Evolutionary conservation across 2,888 invertebrate genomes (phyloP).

Genomic region (Clivina fossor): DNA sequence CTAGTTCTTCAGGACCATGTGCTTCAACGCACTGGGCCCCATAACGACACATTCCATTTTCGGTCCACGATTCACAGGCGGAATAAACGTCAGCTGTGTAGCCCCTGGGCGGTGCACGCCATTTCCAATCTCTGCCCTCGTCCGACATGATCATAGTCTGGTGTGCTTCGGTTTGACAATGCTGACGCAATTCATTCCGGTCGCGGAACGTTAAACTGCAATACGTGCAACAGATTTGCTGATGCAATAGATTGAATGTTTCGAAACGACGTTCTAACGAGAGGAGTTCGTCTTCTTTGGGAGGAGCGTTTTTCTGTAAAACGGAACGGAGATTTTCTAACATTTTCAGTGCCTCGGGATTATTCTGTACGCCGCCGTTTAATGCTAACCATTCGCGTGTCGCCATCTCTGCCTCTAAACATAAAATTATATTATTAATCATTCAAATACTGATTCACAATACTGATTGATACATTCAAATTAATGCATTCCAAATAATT

Average conservation of each 20-base stretch:
- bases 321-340: conserved; percentile 57
- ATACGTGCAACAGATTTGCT: conserved; percentile 55
- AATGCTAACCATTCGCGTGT: conserved; percentile 60
- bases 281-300: conserved; percentile 54
- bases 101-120: conserved; percentile 70
- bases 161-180: conserved; percentile 65
- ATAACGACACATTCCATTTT: conserved; percentile 63
- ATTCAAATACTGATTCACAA: too few relatives aligned
- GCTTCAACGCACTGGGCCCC: conserved; percentile 75
- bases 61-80: conserved; percentile 62
- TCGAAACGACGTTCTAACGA: conserved; percentile 54
- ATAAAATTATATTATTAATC: too few relatives aligned
- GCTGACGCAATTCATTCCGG: conserved; percentile 58
- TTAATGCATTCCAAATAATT: too few relatives aligned
- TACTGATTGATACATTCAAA: too few relatives aligned
- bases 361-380: conserved; percentile 45
- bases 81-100: conserved; percentile 65
- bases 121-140: conserved; percentile 69
- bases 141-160: conserved; percentile 69
- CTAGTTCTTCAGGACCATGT: conserved; percentile 69
- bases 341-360: conserved; percentile 57
- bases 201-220: conserved; percentile 60
- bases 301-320: conserved; percentile 54
- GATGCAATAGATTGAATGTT: conserved; percentile 48
- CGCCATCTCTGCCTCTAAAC: conserved; percentile 59